Evolutionary conservation across 2,113 vertebrate genomes (phyloP).

Genomic region (Artemisiospiza belli): DNA sequence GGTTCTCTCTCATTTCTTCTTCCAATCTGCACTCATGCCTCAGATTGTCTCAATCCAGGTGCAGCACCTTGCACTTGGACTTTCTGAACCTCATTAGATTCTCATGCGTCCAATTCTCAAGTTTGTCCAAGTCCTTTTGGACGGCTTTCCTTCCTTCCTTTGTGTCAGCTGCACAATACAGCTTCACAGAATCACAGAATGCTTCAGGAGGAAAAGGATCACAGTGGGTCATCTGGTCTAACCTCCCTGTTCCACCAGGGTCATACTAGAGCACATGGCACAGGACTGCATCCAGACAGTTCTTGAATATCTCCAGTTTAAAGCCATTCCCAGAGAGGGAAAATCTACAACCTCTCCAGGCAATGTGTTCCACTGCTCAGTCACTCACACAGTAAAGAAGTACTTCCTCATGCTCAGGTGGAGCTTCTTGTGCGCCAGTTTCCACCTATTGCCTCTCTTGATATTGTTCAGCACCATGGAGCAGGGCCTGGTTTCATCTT

Average conservation of each 20-base stretch:
- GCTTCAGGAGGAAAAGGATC: background rate
- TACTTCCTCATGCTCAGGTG: background rate
- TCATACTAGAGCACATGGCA: background rate
- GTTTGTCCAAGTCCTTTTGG: background rate
- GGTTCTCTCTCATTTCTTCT: background rate
- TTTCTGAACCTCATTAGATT: background rate
- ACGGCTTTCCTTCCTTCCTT: background rate
- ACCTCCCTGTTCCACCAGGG: background rate
- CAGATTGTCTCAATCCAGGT: background rate
- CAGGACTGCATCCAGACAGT: background rate
- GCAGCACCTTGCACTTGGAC: background rate
- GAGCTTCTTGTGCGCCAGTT: background rate
- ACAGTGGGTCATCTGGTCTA: background rate
- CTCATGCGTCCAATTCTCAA: background rate
- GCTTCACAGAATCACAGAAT: background rate
- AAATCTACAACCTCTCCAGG: background rate
- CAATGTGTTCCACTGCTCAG: background rate
- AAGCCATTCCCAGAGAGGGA: background rate
- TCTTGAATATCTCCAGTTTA: background rate
- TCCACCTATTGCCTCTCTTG: background rate
- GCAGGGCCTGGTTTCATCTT: background rate
- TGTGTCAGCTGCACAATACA: background rate
- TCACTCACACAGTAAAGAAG: background rate
- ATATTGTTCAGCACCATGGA: fast-evolving
- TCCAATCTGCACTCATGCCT: background rate